Evolutionary conservation across 2,888 invertebrate species (phyloP).

Genomic region (Linnaemya tessellans): DNA sequence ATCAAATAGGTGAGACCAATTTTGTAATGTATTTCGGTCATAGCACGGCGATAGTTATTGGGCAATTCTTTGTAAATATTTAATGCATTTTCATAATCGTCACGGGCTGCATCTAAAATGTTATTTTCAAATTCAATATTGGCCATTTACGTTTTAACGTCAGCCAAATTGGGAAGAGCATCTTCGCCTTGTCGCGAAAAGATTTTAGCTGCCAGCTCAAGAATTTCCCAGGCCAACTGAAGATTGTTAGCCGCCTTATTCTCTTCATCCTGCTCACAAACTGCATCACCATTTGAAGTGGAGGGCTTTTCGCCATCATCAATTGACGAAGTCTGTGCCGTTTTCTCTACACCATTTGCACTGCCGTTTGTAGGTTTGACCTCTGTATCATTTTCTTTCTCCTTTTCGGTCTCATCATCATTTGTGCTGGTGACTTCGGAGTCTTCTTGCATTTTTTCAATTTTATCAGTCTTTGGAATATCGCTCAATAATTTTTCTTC

Average conservation of each 20-base stretch:
- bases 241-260: constrained; percentile 85
- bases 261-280: constrained; percentile 77
- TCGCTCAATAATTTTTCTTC: constrained; percentile 62
- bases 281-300: constrained; percentile 80
- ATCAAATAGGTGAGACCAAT: constrained; percentile 93
- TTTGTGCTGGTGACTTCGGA: constrained; percentile 77
- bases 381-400: constrained; percentile 20
- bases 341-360: constrained; percentile 25
- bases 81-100: constrained; percentile 87
- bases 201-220: constrained; percentile 94
- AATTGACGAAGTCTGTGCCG: background rate
- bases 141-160: constrained; percentile 92
- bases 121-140: constrained; percentile 97
- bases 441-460: constrained; percentile 73
- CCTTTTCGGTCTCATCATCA: constrained; percentile 48
- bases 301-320: constrained; percentile 80
- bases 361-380: constrained; percentile 44
- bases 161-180: constrained; percentile 87
- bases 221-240: constrained; percentile 97
- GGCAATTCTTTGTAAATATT: constrained; percentile 82
- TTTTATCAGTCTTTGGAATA: constrained; percentile 6
- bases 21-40: constrained; percentile 95
- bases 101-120: constrained; percentile 91
- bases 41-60: constrained; percentile 87
- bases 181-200: constrained; percentile 86